phyloP scores from a whole-genome alignment of 2,888 invertebrate species.

The Amblyjoppa fuscipennis region DNA sequence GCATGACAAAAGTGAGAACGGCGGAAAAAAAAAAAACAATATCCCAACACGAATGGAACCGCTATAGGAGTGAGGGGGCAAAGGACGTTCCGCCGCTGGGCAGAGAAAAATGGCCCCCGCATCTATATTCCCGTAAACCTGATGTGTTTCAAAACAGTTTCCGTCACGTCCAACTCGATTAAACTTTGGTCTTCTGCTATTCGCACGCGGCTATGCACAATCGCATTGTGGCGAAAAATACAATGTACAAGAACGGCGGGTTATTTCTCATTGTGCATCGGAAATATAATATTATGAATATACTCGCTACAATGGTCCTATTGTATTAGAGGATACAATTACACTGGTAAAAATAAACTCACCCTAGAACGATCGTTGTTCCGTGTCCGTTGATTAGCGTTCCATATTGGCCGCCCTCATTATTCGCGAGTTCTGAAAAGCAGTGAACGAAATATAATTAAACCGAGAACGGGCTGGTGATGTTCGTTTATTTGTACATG shows the following conservation, averaged over 20 bases:
- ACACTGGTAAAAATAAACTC: not conserved
- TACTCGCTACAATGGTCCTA: conserved; percentile 32
- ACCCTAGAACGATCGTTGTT: not conserved
- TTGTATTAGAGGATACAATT: not conserved
- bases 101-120: conserved; percentile 56
- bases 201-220: not conserved
- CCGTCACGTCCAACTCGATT: conserved; percentile 63
- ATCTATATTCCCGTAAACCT: conserved; percentile 29
- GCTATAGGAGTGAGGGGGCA: conserved; percentile 38
- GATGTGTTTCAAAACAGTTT: conserved; percentile 62
- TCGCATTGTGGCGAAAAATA: not conserved
- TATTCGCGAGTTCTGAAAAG: not conserved
- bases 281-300: conserved; percentile 23
- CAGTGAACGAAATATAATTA: not conserved
- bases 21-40: conserved; percentile 51
- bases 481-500: not conserved
- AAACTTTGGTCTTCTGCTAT: conserved; percentile 53
- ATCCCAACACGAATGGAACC: conserved; percentile 26
- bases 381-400: not conserved
- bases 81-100: conserved; percentile 6
- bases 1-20: conserved; percentile 54
- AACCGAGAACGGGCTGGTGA: not conserved
- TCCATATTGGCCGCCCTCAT: not conserved
- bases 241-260: conserved; percentile 6
- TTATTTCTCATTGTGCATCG: conserved; percentile 11